Evolutionary conservation across 2,797 vertebrate species (phyloP).

Genomic region (Urosaurus nigricauda): DNA sequence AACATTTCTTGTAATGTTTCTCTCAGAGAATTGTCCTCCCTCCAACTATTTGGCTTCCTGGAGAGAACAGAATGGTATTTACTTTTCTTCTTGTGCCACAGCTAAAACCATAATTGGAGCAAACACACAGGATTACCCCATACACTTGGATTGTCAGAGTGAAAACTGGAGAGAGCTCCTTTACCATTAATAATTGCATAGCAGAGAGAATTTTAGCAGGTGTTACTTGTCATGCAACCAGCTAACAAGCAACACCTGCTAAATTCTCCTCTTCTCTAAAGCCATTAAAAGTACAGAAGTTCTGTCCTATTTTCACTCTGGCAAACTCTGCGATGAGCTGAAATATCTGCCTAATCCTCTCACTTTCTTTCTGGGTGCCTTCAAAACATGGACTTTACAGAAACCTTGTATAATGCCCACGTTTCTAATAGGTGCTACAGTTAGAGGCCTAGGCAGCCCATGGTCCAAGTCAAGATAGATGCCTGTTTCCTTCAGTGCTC

Average conservation of each 20-base stretch:
- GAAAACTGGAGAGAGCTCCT: too few species aligned
- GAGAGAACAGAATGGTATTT: neutral
- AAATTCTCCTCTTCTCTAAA: too few species aligned
- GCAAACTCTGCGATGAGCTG: too few species aligned
- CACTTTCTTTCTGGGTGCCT: neutral
- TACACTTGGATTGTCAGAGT: neutral
- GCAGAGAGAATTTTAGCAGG: too few species aligned
- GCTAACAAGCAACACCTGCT: too few species aligned
- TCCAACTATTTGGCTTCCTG: neutral
- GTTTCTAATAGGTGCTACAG: neutral
- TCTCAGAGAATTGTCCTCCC: conserved; percentile 4
- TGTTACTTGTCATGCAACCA: too few species aligned
- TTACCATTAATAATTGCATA: too few species aligned
- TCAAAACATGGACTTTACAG: neutral
- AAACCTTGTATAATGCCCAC: neutral
- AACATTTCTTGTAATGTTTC: neutral
- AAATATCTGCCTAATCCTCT: too few species aligned
- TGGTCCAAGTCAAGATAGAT: too few species aligned
- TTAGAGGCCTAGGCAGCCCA: neutral
- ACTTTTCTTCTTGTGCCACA: neutral
- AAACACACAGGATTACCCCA: neutral
- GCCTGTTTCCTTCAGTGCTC: neutral
- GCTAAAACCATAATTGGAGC: neutral
- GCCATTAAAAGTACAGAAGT: too few species aligned
- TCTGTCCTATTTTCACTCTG: too few species aligned